Conservation (phyloP, 1,140 invertebrate genomes). For the Uloborus diversus region DNA sequence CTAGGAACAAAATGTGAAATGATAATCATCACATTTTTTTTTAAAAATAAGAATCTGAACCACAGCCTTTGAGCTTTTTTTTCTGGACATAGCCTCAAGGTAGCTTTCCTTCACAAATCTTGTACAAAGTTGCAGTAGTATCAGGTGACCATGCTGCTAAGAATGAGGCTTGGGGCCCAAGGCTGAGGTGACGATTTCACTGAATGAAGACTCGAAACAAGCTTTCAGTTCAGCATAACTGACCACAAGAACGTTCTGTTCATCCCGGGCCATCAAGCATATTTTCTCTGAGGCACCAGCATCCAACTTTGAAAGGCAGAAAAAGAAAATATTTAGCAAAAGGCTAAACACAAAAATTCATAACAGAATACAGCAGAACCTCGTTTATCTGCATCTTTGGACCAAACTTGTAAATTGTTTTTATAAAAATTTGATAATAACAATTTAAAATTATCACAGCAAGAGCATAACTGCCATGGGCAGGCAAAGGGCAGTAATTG, state of each 20-base stretch:
- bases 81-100: too few relatives aligned
- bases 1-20: constrained; percentile 38
- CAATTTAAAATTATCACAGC: too few relatives aligned
- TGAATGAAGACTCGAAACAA: constrained; percentile 91
- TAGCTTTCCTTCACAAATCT: neutral
- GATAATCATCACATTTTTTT: constrained; percentile 7
- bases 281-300: constrained; percentile 91
- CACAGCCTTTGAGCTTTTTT: neutral
- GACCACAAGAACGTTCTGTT: constrained; percentile 93
- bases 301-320: constrained; percentile 65
- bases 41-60: constrained; percentile 1
- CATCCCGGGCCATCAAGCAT: constrained; percentile 93
- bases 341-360: constrained; percentile 18
- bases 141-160: neutral
- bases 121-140: neutral
- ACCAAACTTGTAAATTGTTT: too few relatives aligned
- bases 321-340: neutral
- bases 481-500: too few relatives aligned
- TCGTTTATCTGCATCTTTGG: too few relatives aligned
- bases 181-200: constrained; percentile 64
- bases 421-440: too few relatives aligned
- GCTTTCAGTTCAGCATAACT: constrained; percentile 93
- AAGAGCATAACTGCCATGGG: too few relatives aligned
- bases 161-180: constrained; percentile 14
- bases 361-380: too few relatives aligned